A percentile compares a stretch with the other conserved stretches of the same genome.
phyloP scores from a whole-genome alignment of 2,797 vertebrate species.

The Tauraco hartlaubi region DNA sequence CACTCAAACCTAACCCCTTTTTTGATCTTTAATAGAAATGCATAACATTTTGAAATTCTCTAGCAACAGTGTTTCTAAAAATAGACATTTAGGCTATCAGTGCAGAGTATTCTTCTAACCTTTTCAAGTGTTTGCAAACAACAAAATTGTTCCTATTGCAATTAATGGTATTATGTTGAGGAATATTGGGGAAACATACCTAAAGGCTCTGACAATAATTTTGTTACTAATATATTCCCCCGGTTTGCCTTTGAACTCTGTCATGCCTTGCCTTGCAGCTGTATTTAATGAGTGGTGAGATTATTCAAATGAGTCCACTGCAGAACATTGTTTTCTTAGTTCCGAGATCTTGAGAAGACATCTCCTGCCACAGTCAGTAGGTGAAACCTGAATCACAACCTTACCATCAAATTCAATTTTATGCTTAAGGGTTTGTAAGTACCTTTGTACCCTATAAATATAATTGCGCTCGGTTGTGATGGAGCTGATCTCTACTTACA shows the following conservation, averaged over 20 bases:
- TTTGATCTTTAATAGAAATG: not conserved
- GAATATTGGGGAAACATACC: conserved; percentile 71
- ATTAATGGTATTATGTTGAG: conserved; percentile 69
- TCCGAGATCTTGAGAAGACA: conserved; percentile 61
- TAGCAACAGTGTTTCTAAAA: conserved; percentile 37
- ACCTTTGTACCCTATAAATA: conserved; percentile 35
- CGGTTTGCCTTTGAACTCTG: conserved; percentile 81
- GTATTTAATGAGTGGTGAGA: conserved; percentile 84
- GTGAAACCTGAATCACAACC: conserved; percentile 41
- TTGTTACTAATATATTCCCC: conserved; percentile 81
- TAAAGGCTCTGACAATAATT: conserved; percentile 77
- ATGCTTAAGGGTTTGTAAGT: conserved; percentile 52
- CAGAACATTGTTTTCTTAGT: conserved; percentile 71
- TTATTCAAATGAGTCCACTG: conserved; percentile 81
- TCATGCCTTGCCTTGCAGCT: conserved; percentile 81
- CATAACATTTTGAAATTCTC: not conserved
- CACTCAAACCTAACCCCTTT: not conserved
- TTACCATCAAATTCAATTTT: conserved; percentile 1
- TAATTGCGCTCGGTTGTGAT: conserved; percentile 48
- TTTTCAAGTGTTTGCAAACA: conserved; percentile 57
- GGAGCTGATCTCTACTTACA: conserved; percentile 46
- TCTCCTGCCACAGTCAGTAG: conserved; percentile 50
- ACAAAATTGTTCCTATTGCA: conserved; percentile 70
- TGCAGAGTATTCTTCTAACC: conserved; percentile 60
- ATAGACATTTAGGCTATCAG: not conserved